phyloP scores from a whole-genome alignment of 2,113 vertebrate genomes.

The Rhea americana region DNA sequence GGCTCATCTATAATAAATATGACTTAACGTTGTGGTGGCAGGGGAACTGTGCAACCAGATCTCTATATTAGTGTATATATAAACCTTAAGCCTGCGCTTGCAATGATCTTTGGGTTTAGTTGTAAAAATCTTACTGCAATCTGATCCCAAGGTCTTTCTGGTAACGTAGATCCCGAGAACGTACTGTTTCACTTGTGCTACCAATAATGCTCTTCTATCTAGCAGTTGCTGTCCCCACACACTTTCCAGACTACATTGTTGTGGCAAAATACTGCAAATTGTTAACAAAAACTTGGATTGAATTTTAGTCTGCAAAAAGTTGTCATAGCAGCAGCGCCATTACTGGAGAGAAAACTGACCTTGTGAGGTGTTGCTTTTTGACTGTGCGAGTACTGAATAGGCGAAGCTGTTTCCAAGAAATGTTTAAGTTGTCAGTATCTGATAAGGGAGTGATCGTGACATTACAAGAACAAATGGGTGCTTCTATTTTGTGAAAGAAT shows the following conservation, averaged over 20 bases:
- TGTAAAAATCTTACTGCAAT: not conserved
- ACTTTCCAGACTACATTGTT: not conserved
- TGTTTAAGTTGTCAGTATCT: not conserved
- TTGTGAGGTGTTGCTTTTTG: rapidly evolving
- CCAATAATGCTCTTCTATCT: too few relatives aligned
- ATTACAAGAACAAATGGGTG: not conserved
- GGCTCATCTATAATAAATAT: not conserved
- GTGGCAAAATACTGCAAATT: rapidly evolving
- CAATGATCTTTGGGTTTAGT: not conserved
- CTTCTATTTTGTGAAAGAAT: not conserved
- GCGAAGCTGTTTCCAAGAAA: rapidly evolving
- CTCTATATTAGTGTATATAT: not conserved
- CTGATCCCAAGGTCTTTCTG: not conserved
- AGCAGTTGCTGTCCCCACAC: rapidly evolving
- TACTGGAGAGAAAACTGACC: not conserved
- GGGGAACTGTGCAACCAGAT: not conserved
- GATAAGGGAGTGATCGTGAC: not conserved
- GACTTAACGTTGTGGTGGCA: not conserved
- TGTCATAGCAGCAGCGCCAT: rapidly evolving
- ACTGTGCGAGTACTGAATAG: rapidly evolving
- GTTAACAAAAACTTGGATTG: not conserved
- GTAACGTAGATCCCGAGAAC: rapidly evolving
- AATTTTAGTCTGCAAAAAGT: not conserved
- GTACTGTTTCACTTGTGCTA: rapidly evolving
- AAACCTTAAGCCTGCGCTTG: not conserved